These are phyloP conservation scores for Crotalus tigris DNA, from an alignment of 2,113 vertebrate species.

Conservation along the genomic window DNA sequence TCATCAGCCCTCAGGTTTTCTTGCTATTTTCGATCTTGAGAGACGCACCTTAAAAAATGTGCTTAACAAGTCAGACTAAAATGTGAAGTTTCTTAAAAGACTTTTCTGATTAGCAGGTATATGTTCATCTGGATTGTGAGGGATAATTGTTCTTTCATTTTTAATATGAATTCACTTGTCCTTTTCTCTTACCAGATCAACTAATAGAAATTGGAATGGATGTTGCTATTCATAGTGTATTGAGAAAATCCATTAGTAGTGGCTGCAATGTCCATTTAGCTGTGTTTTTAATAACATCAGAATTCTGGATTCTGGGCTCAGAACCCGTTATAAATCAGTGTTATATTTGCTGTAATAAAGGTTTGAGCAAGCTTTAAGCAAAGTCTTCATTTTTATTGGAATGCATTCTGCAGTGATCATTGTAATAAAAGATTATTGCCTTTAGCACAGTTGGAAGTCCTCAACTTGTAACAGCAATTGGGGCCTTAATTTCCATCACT, in stretches of 20 bases:
- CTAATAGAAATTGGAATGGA: background rate
- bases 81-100: conserved; percentile 1
- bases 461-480: background rate
- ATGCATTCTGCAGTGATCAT: conserved; percentile 27
- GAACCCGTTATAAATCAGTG: conserved; percentile 17
- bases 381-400: conserved; percentile 31
- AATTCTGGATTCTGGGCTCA: background rate
- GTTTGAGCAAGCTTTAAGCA: conserved; percentile 20
- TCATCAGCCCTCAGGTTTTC: background rate
- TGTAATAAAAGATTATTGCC: conserved; percentile 39
- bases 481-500: background rate
- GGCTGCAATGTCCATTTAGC: conserved; percentile 14
- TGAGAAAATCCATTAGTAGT: conserved; percentile 42
- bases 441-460: conserved; percentile 21
- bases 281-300: conserved; percentile 10
- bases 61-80: rapidly evolving
- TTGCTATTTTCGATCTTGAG: background rate
- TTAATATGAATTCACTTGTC: rapidly evolving
- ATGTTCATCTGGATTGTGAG: background rate
- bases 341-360: conserved; percentile 18
- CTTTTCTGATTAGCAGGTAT: conserved; percentile 26
- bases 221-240: background rate
- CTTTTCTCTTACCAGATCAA: background rate
- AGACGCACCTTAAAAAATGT: background rate
- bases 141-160: conserved; percentile 5